Conservation (phyloP, 2,888 invertebrate genomes). For the Cephonodes hylas region DNA sequence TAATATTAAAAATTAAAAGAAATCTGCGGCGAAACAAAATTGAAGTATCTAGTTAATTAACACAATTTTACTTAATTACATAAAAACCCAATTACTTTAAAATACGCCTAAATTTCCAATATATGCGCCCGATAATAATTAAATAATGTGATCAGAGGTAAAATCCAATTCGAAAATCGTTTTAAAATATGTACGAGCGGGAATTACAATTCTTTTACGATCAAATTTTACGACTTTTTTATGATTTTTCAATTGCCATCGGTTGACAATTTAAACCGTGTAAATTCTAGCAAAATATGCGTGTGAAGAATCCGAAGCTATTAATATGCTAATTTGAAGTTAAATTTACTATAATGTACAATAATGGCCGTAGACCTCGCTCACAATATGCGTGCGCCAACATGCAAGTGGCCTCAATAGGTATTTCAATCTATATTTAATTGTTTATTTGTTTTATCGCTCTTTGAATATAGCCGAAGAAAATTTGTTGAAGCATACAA, state of each 20-base stretch:
- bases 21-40: not conserved
- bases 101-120: slow-evolving; percentile 31
- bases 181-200: slow-evolving; percentile 54
- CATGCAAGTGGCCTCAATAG: slow-evolving; percentile 3
- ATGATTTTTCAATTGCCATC: slow-evolving; percentile 71
- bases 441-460: slow-evolving; percentile 1
- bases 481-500: no score
- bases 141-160: slow-evolving; percentile 31
- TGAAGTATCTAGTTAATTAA: not conserved
- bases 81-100: not conserved
- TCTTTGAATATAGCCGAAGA: not conserved
- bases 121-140: slow-evolving; percentile 41
- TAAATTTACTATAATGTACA: slow-evolving; percentile 13
- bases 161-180: slow-evolving; percentile 24
- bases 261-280: slow-evolving; percentile 68
- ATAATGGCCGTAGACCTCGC: slow-evolving; percentile 24
- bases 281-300: slow-evolving; percentile 75
- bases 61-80: not conserved
- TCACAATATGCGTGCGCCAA: slow-evolving; percentile 10
- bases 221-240: slow-evolving; percentile 72
- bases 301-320: slow-evolving; percentile 55
- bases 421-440: not conserved
- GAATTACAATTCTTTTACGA: slow-evolving; percentile 75
- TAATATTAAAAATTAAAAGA: not conserved
- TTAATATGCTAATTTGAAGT: slow-evolving; percentile 68